Evolutionary conservation across 2,797 vertebrate genomes (phyloP).

Genomic region (Hypotaenidia philippensis): DNA sequence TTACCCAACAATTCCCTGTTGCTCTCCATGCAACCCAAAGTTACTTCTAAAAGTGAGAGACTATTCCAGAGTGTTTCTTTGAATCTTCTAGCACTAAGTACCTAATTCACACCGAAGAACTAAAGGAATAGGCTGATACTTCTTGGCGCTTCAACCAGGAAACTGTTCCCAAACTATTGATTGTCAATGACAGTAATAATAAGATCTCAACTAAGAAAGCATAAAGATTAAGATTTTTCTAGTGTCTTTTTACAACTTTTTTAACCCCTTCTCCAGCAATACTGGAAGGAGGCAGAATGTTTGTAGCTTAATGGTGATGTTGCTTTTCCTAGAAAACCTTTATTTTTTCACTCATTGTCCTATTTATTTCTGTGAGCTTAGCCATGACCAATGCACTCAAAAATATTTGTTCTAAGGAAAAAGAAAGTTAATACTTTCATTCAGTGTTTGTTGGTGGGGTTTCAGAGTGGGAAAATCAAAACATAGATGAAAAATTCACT

Average conservation of each 20-base stretch:
- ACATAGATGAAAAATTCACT: not conserved
- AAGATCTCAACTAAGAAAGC: not conserved
- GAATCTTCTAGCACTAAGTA: not conserved
- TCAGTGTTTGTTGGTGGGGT: not conserved
- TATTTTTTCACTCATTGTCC: not conserved
- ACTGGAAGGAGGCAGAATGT: fast-evolving
- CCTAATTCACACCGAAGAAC: not conserved
- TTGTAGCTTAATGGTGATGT: not conserved
- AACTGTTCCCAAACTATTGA: not conserved
- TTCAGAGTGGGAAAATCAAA: not conserved
- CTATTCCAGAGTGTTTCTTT: not conserved
- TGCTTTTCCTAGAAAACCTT: not conserved
- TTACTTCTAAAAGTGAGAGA: not conserved
- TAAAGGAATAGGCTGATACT: not conserved
- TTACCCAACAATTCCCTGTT: not conserved
- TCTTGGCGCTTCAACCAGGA: not conserved
- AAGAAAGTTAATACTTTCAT: not conserved
- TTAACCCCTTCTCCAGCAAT: not conserved
- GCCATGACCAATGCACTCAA: not conserved
- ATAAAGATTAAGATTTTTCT: not conserved
- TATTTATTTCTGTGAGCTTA: not conserved
- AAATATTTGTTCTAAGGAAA: not conserved
- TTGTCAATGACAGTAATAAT: not conserved
- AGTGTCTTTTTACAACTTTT: not conserved
- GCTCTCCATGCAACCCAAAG: not conserved